Evolutionary conservation across 1,140 invertebrate species (phyloP).

Genomic region (Drosophila prosaltans): DNA sequence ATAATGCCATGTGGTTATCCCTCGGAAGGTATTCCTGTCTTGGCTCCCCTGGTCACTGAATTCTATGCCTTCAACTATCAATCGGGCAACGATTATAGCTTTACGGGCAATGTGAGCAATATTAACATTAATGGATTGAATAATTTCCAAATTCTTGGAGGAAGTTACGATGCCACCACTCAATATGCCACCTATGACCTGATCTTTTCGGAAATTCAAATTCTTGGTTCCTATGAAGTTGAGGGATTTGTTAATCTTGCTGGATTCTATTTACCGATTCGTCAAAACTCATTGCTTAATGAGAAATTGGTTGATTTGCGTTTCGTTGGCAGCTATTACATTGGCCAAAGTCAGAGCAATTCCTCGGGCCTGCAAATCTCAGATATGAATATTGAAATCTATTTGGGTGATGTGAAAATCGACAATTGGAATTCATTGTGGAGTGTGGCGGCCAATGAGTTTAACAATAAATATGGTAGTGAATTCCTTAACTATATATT

Average conservation of each 20-base stretch:
- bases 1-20: conserved; percentile 65
- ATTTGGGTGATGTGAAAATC: conserved; percentile 39
- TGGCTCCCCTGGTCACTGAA: conserved; percentile 44
- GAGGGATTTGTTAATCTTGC: conserved; percentile 44
- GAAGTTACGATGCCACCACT: conserved; percentile 43
- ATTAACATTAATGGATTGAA: conserved; percentile 54
- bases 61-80: conserved; percentile 28
- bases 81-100: conserved; percentile 25
- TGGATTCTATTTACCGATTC: conserved; percentile 38
- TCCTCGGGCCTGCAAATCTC: conserved; percentile 45
- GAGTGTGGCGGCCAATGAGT: conserved; percentile 61
- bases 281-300: conserved; percentile 50
- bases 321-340: conserved; percentile 52
- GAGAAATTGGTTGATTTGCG: conserved; percentile 58
- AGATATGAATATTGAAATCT: conserved; percentile 52
- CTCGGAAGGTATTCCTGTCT: conserved; percentile 38
- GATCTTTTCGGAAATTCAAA: conserved; percentile 55
- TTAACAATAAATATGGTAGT: conserved; percentile 34
- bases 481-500: conserved; percentile 16
- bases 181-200: conserved; percentile 47
- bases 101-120: conserved; percentile 58
- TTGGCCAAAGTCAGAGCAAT: conserved; percentile 39
- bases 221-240: conserved; percentile 44
- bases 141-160: conserved; percentile 47
- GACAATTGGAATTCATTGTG: conserved; percentile 67